phyloP scores from a whole-genome alignment of 2,797 vertebrate genomes.

The Glyptemys insculpta region DNA sequence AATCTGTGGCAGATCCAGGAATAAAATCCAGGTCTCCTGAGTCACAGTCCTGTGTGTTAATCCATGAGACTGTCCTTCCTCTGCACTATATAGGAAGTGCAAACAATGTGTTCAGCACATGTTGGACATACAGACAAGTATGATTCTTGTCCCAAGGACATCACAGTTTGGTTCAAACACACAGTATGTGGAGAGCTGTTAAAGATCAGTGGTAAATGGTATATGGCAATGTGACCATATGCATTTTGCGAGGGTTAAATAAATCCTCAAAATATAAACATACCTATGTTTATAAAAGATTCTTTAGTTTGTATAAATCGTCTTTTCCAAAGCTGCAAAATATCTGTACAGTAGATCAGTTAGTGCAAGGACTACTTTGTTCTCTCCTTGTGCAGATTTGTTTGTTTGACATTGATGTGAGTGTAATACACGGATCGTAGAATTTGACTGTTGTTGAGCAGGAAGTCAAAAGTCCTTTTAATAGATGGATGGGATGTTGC shows the following conservation, averaged over 20 bases:
- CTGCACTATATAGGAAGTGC: neutral
- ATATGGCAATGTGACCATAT: accelerated
- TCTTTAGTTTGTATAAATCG: neutral
- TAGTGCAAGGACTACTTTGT: neutral
- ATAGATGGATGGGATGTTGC: slow-evolving; percentile 49
- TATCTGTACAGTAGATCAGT: neutral
- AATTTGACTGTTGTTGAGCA: neutral
- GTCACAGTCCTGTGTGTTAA: neutral
- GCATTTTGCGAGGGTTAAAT: neutral
- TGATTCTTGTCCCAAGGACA: neutral
- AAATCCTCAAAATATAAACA: neutral
- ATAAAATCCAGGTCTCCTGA: neutral
- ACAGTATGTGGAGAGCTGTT: neutral
- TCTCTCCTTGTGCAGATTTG: neutral
- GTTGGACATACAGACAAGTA: neutral
- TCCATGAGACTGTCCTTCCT: neutral
- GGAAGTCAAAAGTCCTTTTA: slow-evolving; percentile 36
- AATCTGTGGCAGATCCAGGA: neutral
- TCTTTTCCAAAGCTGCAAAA: neutral
- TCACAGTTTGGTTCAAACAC: neutral
- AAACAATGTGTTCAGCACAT: neutral
- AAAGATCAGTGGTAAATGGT: accelerated
- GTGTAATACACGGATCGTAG: neutral
- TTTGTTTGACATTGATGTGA: neutral
- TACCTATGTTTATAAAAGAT: neutral